Conservation (phyloP, 2,888 invertebrate species). For the Pheosia gnoma region DNA sequence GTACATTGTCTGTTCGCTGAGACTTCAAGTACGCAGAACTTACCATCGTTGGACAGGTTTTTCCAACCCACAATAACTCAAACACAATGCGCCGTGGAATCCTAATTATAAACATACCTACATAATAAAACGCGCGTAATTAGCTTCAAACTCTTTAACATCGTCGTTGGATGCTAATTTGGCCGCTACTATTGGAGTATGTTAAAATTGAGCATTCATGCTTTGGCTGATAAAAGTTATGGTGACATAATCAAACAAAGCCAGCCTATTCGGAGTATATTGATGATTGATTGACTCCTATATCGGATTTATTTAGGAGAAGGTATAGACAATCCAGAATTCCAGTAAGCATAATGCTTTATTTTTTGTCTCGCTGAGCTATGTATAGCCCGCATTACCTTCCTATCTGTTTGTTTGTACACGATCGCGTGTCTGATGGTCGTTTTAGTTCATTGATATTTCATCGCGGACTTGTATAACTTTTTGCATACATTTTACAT, state of each 20-base stretch:
- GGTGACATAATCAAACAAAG: neutral
- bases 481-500: neutral
- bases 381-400: neutral
- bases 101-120: conserved; percentile 2
- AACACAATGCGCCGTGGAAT: conserved; percentile 1
- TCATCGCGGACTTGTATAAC: neutral
- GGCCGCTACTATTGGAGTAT: neutral
- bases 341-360: neutral
- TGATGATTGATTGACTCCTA: too few relatives aligned
- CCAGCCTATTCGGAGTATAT: too few relatives aligned
- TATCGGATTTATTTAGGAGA: too few relatives aligned
- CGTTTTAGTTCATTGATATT: neutral
- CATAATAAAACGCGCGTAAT: conserved; percentile 2
- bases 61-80: neutral
- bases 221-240: neutral
- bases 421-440: neutral
- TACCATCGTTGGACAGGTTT: neutral
- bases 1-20: too few relatives aligned
- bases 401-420: conserved; percentile 4
- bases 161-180: neutral
- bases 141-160: neutral
- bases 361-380: neutral
- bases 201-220: neutral
- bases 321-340: neutral
- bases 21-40: neutral